Conservation (phyloP, 2,113 vertebrate species). For the Prionailurus viverrinus region DNA sequence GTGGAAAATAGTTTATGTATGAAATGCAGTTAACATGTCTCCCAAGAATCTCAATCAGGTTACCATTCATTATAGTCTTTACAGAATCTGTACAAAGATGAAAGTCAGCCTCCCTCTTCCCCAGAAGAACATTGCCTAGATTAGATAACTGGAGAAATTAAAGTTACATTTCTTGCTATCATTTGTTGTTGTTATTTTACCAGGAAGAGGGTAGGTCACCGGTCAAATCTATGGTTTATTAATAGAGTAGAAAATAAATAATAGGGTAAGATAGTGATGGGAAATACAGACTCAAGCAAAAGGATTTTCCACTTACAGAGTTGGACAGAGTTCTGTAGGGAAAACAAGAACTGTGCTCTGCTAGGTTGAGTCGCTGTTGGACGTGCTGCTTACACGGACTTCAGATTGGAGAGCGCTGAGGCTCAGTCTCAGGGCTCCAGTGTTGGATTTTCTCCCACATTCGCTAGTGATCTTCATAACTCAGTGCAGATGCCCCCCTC, state of each 20-base stretch:
- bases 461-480: not conserved
- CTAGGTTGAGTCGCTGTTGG: not conserved
- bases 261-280: not conserved
- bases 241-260: conserved; percentile 32
- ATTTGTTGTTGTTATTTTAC: not conserved
- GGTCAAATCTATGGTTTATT: conserved; percentile 36
- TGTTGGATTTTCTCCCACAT: not conserved
- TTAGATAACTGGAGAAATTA: not conserved
- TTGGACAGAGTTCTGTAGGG: not conserved
- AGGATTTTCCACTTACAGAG: not conserved
- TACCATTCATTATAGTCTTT: conserved; percentile 2
- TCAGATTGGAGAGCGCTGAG: not conserved
- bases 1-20: conserved; percentile 12
- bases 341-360: not conserved
- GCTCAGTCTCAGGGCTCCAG: no score
- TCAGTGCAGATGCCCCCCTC: not conserved
- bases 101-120: not conserved
- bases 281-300: conserved; percentile 49
- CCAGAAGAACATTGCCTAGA: not conserved
- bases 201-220: not conserved
- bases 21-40: conserved; percentile 10
- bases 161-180: not conserved
- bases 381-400: not conserved
- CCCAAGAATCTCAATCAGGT: not conserved
- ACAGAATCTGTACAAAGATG: not conserved